These are phyloP conservation scores for Suncus etruscus DNA, from an alignment of 2,113 vertebrate genomes.

Conservation along the genomic window DNA sequence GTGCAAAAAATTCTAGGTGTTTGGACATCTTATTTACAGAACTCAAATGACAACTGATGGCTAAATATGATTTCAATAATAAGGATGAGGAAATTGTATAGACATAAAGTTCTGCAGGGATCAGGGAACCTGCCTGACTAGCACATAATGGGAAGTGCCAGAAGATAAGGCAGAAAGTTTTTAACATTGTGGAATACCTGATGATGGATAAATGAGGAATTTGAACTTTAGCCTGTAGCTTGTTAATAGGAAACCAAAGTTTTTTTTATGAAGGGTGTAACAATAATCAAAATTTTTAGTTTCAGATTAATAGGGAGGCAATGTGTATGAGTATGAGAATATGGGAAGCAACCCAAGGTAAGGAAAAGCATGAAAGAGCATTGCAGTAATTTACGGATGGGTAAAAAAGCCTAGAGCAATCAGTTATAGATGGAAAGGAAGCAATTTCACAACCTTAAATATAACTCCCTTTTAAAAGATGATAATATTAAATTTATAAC, in stretches of 20 bases:
- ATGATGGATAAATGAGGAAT: conserved; percentile 49
- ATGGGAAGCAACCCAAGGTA: neutral
- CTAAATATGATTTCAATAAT: conserved; percentile 7
- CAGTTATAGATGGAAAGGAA: neutral
- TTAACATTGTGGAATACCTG: neutral
- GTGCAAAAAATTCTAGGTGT: neutral
- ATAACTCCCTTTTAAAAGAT: neutral
- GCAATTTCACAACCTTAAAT: neutral
- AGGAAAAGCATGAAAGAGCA: neutral
- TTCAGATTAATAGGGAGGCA: conserved; percentile 18
- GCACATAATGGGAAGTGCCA: neutral
- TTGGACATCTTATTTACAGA: neutral
- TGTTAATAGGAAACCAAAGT: conserved; percentile 3
- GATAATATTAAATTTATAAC: conserved; percentile 6
- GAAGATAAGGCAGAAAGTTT: conserved; percentile 39
- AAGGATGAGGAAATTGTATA: conserved; percentile 24
- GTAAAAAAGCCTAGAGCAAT: neutral
- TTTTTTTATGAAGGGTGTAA: neutral
- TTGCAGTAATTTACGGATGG: neutral
- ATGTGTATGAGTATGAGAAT: neutral
- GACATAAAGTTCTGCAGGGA: neutral
- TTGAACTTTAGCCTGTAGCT: neutral
- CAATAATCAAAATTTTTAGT: neutral
- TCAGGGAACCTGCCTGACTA: conserved; percentile 24
- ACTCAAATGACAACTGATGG: neutral